Conservation (phyloP, 2,113 vertebrate species). For the Platichthys stellatus region DNA sequence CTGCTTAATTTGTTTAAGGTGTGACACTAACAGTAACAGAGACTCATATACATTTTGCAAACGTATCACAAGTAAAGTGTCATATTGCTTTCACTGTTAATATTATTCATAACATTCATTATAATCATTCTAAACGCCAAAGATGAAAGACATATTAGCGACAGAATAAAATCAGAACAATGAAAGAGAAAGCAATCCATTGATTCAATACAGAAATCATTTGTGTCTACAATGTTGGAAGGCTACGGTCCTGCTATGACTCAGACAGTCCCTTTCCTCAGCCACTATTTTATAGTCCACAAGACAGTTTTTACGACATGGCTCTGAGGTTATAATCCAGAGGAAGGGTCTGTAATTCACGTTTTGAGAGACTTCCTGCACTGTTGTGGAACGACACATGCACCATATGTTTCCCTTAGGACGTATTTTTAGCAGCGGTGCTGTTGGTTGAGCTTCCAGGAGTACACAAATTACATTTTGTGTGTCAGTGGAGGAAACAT, state of each 20-base stretch:
- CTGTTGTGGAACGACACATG: slow-evolving; percentile 9
- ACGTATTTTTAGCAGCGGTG: not conserved
- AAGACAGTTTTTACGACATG: slow-evolving; percentile 32
- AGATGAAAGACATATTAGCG: slow-evolving; percentile 2
- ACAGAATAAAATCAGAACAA: slow-evolving; percentile 12
- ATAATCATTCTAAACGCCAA: not conserved
- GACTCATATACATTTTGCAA: not conserved
- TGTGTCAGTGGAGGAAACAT: not conserved
- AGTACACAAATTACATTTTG: not conserved
- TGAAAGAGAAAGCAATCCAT: slow-evolving; percentile 10
- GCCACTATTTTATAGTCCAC: slow-evolving; percentile 39
- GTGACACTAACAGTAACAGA: not conserved
- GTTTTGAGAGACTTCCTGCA: slow-evolving; percentile 44
- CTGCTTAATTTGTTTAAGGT: not conserved
- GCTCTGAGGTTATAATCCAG: slow-evolving; percentile 53
- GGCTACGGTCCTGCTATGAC: slow-evolving; percentile 2
- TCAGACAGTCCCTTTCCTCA: slow-evolving; percentile 20
- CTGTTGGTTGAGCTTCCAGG: not conserved
- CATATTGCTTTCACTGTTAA: not conserved
- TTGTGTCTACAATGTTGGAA: slow-evolving; percentile 28
- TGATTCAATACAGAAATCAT: slow-evolving; percentile 9
- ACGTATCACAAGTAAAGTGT: not conserved
- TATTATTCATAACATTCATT: not conserved
- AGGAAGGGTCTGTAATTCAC: slow-evolving; percentile 45
- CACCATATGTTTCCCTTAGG: not conserved